phyloP scores from a whole-genome alignment of 2,113 vertebrate species.

The Nesogale talazaci region DNA sequence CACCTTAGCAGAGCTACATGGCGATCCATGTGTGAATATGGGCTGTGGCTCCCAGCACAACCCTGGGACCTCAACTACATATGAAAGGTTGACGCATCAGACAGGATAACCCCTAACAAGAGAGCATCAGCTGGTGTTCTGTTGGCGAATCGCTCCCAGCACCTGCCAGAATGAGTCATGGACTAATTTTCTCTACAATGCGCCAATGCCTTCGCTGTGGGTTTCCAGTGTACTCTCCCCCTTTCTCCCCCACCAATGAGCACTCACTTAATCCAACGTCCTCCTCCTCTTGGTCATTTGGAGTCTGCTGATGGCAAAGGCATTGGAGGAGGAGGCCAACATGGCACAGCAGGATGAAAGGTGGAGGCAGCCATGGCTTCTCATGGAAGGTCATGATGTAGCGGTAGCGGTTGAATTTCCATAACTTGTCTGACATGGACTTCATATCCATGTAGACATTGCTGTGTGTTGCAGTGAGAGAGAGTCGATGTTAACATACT shows the following conservation, averaged over 20 bases:
- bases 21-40: no score
- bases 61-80: no score
- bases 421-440: constrained; percentile 93
- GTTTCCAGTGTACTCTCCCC: not conserved
- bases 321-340: constrained; percentile 85
- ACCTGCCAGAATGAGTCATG: not conserved
- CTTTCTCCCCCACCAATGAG: not conserved
- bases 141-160: not conserved
- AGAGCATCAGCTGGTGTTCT: not conserved
- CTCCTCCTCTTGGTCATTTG: constrained; percentile 87
- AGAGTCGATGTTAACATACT: not conserved
- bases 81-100: no score
- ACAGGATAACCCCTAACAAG: not conserved
- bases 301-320: constrained; percentile 84
- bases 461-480: constrained; percentile 82
- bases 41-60: no score
- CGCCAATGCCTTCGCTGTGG: not conserved
- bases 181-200: not conserved
- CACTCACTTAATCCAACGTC: constrained; percentile 94
- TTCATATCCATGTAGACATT: constrained; percentile 96
- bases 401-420: constrained; percentile 97
- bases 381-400: constrained; percentile 97
- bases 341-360: constrained; percentile 93
- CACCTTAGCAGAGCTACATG: no score
- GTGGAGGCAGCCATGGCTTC: constrained; percentile 96